These are phyloP conservation scores for Tetanocera ferruginea DNA, from an alignment of 2,888 invertebrate species.

Conservation along the genomic window DNA sequence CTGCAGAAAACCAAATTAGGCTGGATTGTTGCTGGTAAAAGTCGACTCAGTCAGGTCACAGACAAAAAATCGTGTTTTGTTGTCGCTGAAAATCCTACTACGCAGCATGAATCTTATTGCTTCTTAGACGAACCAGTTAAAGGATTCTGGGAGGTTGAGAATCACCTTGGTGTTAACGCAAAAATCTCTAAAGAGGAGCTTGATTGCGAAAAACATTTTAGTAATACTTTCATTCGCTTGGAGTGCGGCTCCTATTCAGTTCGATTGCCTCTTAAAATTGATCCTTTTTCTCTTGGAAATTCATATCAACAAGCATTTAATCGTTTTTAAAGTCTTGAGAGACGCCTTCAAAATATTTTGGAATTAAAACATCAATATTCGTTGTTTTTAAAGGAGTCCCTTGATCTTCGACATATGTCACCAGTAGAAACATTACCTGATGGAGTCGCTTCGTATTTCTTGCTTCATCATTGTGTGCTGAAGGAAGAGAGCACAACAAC, in stretches of 20 bases:
- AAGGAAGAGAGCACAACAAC: conserved; percentile 31
- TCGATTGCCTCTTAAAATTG: conserved; percentile 9
- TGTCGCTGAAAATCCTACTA: neutral
- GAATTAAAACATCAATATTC: conserved; percentile 33
- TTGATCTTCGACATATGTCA: conserved; percentile 31
- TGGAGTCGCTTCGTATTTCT: conserved; percentile 8
- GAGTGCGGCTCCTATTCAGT: conserved; percentile 24
- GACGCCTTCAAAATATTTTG: conserved; percentile 29
- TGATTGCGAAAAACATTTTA: conserved; percentile 40
- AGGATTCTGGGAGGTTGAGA: conserved; percentile 44
- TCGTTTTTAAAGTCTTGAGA: conserved; percentile 28
- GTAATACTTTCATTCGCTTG: conserved; percentile 22
- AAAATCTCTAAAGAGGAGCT: conserved; percentile 12
- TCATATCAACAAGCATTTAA: conserved; percentile 36
- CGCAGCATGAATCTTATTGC: neutral
- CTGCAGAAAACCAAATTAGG: conserved; percentile 47
- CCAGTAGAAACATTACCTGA: neutral
- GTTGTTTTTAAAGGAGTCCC: conserved; percentile 35
- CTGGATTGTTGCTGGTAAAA: conserved; percentile 47
- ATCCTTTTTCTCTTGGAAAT: conserved; percentile 17
- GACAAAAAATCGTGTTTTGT: neutral
- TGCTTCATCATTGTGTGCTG: conserved; percentile 35
- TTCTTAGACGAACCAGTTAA: conserved; percentile 31
- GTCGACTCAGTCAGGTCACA: neutral
- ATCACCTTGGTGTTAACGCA: neutral